Conservation (phyloP, 2,113 vertebrate species). For the Brachyistius frenatus region DNA sequence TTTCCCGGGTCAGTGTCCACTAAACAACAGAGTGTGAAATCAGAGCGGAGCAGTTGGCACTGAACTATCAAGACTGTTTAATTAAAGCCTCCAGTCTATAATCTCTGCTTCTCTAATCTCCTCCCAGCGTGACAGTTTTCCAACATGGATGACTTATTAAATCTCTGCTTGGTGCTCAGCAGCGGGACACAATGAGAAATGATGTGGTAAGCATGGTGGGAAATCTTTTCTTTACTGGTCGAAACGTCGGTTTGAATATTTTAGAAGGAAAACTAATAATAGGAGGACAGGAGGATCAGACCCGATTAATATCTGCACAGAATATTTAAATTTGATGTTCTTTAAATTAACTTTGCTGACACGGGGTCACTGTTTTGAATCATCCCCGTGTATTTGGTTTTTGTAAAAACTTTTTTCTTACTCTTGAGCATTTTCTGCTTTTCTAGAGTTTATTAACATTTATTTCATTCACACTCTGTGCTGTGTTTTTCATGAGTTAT, state of each 20-base stretch:
- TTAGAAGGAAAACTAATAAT: background rate
- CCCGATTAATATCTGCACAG: background rate
- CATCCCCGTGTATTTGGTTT: background rate
- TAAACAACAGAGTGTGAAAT: constrained; percentile 8
- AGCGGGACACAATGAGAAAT: constrained; percentile 48
- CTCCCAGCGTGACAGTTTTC: constrained; percentile 61
- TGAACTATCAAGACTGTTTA: constrained; percentile 54
- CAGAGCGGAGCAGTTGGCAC: constrained; percentile 28
- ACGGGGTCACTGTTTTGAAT: background rate
- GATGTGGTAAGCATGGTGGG: constrained; percentile 48
- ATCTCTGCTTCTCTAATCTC: constrained; percentile 69
- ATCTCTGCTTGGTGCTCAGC: constrained; percentile 57
- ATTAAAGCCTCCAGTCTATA: constrained; percentile 64
- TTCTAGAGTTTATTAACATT: too few relatives aligned
- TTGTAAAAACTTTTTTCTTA: background rate
- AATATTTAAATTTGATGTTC: background rate
- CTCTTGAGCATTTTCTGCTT: background rate
- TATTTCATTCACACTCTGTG: too few relatives aligned
- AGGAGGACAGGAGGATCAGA: background rate
- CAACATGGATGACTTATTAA: constrained; percentile 72
- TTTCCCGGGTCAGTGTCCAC: constrained; percentile 24
- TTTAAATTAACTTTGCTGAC: background rate
- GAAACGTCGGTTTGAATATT: constrained; percentile 15
- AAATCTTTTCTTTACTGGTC: constrained; percentile 16
- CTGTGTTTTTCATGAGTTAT: background rate